Percentiles rank a stretch among this genome's conserved stretches.
These are phyloP conservation scores for Oeneis ivallda DNA, from an alignment of 2,888 invertebrate species.

Conservation along the genomic window DNA sequence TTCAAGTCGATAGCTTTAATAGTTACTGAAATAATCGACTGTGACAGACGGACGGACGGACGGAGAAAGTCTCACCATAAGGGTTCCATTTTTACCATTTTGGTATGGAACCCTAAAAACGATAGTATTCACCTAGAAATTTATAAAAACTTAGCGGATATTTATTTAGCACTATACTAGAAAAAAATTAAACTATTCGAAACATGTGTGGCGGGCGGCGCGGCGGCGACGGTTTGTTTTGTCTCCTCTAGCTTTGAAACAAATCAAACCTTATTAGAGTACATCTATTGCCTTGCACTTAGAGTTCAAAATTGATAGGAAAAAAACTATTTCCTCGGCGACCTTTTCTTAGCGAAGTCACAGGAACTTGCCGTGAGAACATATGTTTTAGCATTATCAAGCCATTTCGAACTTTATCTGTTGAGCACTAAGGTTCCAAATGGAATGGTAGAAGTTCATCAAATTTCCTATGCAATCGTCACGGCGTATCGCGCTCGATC, in stretches of 20 bases:
- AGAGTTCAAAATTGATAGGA: conserved; percentile 42
- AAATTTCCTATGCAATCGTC: conserved; percentile 54
- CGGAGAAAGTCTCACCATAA: too few relatives aligned
- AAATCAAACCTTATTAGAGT: conserved; percentile 7
- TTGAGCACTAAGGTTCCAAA: conserved; percentile 36
- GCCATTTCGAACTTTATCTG: conserved; percentile 13
- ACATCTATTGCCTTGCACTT: conserved; percentile 31
- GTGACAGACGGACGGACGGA: too few relatives aligned
- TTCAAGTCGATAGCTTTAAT: too few relatives aligned
- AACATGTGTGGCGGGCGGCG: conserved; percentile 25
- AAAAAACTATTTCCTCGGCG: conserved; percentile 25
- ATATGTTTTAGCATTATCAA: conserved; percentile 41
- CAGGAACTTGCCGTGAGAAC: conserved; percentile 52
- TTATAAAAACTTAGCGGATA: conserved; percentile 8
- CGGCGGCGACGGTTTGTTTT: conserved; percentile 18
- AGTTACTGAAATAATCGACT: too few relatives aligned
- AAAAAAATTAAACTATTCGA: conserved; percentile 15
- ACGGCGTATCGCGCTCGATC: conserved; percentile 58
- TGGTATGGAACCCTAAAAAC: too few relatives aligned
- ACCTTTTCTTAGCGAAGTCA: conserved; percentile 26
- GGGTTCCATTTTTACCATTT: too few relatives aligned
- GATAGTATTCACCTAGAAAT: not conserved
- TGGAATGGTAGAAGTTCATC: conserved; percentile 39
- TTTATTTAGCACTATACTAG: conserved; percentile 9
- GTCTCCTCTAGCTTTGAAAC: conserved; percentile 7